phyloP scores from a whole-genome alignment of 2,888 invertebrate genomes.

The Stratiomys singularior region DNA sequence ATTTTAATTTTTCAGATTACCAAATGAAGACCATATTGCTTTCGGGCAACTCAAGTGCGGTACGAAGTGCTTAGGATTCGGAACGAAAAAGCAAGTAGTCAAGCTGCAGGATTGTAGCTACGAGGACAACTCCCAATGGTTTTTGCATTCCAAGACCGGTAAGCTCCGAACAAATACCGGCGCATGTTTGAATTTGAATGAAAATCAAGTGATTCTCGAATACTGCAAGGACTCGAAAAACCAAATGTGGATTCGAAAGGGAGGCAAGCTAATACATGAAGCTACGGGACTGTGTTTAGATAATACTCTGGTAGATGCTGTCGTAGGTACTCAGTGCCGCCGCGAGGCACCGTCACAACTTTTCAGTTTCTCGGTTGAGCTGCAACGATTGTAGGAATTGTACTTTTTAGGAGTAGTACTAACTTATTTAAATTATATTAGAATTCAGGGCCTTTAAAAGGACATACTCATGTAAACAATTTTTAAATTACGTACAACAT shows the following conservation, averaged over 20 bases:
- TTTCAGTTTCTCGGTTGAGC: slow-evolving; percentile 63
- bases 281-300: slow-evolving; percentile 61
- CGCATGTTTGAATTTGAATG: slow-evolving; percentile 55
- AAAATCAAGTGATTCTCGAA: slow-evolving; percentile 50
- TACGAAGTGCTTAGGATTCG: slow-evolving; percentile 55
- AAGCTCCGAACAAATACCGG: slow-evolving; percentile 54
- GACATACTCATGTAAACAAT: too few relatives aligned
- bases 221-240: slow-evolving; percentile 51
- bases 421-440: slow-evolving; percentile 25
- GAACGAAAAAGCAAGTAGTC: slow-evolving; percentile 47
- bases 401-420: background rate
- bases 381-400: slow-evolving; percentile 53
- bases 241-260: slow-evolving; percentile 60
- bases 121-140: slow-evolving; percentile 58
- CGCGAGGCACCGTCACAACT: slow-evolving; percentile 60
- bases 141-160: slow-evolving; percentile 56
- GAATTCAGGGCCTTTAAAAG: too few relatives aligned
- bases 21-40: slow-evolving; percentile 59
- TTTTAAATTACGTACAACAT: too few relatives aligned
- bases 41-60: slow-evolving; percentile 60
- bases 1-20: slow-evolving; percentile 51
- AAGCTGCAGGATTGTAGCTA: slow-evolving; percentile 56
- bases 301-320: slow-evolving; percentile 57
- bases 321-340: slow-evolving; percentile 59
- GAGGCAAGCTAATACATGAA: slow-evolving; percentile 59